These are phyloP conservation scores for Meloidogyne exigua DNA, from an alignment of 1,140 invertebrate species.

Conservation along the genomic window DNA sequence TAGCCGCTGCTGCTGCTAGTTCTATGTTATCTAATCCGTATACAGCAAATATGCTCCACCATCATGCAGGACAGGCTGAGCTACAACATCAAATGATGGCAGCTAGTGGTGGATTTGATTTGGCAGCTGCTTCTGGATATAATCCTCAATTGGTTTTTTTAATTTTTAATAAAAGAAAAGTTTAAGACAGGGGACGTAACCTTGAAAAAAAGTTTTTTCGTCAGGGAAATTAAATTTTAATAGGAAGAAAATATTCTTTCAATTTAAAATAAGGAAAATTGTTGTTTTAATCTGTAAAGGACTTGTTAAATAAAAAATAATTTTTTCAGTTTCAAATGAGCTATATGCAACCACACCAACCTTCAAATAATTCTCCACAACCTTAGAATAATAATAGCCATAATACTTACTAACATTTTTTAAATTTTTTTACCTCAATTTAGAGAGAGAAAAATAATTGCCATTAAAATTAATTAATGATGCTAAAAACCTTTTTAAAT, in stretches of 20 bases:
- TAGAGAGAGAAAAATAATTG: background rate
- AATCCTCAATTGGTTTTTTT: conserved; percentile 34
- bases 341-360: conserved; percentile 25
- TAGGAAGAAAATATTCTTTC: no score
- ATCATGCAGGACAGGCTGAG: conserved; percentile 23
- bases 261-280: no score
- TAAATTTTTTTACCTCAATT: background rate
- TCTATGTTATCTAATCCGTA: conserved; percentile 46
- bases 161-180: background rate
- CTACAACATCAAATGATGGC: conserved; percentile 34
- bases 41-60: conserved; percentile 23
- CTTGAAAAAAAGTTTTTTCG: no score
- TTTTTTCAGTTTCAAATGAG: conserved; percentile 36
- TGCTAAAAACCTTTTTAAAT: background rate
- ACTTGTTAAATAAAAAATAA: background rate
- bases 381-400: background rate
- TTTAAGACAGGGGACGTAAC: no score
- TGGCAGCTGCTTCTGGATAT: conserved; percentile 31
- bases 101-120: conserved; percentile 32
- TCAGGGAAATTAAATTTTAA: no score
- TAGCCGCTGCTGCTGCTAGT: conserved; percentile 41
- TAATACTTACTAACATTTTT: background rate
- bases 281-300: background rate
- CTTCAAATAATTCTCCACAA: conserved; percentile 28
- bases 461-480: background rate